Base-by-base conservation (phyloP, 2,888 invertebrate genomes). In the Apocheima hispidaria region DNA sequence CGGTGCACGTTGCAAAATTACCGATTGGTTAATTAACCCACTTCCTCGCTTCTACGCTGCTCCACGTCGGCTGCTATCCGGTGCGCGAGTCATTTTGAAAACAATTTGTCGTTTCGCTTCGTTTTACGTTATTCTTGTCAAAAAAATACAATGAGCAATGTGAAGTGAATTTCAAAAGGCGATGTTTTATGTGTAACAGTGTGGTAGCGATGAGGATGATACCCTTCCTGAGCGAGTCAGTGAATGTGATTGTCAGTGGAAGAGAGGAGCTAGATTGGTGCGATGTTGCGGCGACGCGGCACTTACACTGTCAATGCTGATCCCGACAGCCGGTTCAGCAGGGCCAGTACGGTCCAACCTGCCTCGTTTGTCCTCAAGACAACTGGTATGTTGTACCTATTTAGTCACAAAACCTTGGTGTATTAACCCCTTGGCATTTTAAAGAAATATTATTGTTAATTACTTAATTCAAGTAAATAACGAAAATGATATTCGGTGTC, bases 231-330 rank as follows among this genome's bases (percentile, higher is more conserved):
- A 30, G 55, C 54, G 54, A 44, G 26, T 23, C 16, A 49, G 59
- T 65, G 57, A 41, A 51, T 59, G 65, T 68, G 63, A 50, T 28
- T 36, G n/a, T n/a, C n/a, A 55, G 61, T 55, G 65, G 46, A 60
- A 59, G 68, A 66, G 70, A 72, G 65, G 66, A 70, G 71, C 66
- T 68, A 63, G 65, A 63, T 58, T 72, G 72, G 69, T 74, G 83
- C 65, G 64, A 92, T 92, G 92, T 76, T 92, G 75, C 84, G 92
- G 41, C 86, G 90, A 44, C 87, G 92, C 57, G 91, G 91, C 61
- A 89, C 86, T 48, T 92, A 92, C 70, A 90, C 92, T 23, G 92
- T 92, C 60, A 92, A 92, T 72, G 82, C 86, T 67, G 86, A 85
- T 58, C 73, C 86, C 21, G 83, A 81, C 40, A 77, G 74, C 66